Conservation (phyloP, 2,888 invertebrate genomes). For the Aquatica leii region DNA sequence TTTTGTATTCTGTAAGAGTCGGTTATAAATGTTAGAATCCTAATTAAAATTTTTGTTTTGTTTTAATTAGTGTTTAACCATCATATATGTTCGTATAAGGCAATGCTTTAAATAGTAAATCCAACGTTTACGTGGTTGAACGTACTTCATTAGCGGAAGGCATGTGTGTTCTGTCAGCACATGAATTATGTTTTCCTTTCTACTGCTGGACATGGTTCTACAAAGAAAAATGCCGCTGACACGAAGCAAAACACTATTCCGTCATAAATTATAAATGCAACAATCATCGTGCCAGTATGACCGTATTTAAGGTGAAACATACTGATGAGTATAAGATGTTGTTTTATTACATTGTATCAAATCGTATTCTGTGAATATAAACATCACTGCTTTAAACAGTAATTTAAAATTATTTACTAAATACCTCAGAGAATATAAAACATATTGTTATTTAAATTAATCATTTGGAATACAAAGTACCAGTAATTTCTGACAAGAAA, state of each 20-base stretch:
- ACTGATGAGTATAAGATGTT: constrained; percentile 29
- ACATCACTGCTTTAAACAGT: constrained; percentile 13
- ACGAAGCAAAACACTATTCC: constrained; percentile 52
- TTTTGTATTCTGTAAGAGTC: constrained; percentile 25
- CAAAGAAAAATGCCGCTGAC: constrained; percentile 57
- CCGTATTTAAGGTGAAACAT: constrained; percentile 37
- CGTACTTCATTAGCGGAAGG: constrained; percentile 51
- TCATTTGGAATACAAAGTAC: constrained; percentile 1
- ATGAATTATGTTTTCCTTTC: constrained; percentile 57
- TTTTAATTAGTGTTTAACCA: constrained; percentile 26
- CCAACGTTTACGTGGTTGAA: constrained; percentile 35
- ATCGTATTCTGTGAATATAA: constrained; percentile 14
- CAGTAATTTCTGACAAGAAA: no score
- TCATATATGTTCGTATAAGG: constrained; percentile 21
- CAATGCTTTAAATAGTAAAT: constrained; percentile 21
- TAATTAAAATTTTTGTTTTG: constrained; percentile 29
- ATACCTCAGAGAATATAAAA: constrained; percentile 2
- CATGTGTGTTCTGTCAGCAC: constrained; percentile 56
- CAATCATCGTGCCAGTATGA: constrained; percentile 47
- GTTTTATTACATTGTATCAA: constrained; percentile 39
- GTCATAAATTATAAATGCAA: constrained; percentile 53
- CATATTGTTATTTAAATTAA: constrained; percentile 2
- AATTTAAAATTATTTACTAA: constrained; percentile 14
- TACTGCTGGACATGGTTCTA: constrained; percentile 50
- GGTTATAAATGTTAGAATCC: constrained; percentile 22